Percentiles rank a stretch among this genome's conserved stretches.
These are phyloP conservation scores for Bos javanicus DNA, from an alignment of 2,113 vertebrate species.

Conservation along the genomic window DNA sequence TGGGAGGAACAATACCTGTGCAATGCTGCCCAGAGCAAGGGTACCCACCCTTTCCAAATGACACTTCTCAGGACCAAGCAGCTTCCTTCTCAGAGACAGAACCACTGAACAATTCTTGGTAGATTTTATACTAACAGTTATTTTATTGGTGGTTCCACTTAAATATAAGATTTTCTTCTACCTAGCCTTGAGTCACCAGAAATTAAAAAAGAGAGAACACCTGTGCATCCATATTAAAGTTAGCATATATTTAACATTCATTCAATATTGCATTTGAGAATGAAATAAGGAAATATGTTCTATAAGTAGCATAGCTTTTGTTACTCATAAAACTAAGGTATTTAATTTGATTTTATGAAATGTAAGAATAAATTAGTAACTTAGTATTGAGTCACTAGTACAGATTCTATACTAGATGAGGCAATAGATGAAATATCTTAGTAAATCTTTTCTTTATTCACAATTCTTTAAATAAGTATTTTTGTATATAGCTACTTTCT, in stretches of 20 bases:
- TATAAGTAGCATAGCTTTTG: background rate
- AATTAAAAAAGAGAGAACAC: constrained; percentile 20
- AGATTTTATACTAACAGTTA: background rate
- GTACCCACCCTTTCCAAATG: background rate
- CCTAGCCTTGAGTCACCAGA: background rate
- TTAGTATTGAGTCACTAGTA: constrained; percentile 26
- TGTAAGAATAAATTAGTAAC: constrained; percentile 45
- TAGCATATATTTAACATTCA: constrained; percentile 20
- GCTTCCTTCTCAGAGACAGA: background rate
- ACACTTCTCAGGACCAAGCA: background rate
- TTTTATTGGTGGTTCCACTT: background rate
- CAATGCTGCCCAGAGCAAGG: background rate
- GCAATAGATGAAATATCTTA: background rate
- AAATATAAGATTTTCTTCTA: background rate
- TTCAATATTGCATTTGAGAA: constrained; percentile 39
- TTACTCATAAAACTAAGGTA: constrained; percentile 32
- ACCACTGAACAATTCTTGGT: background rate
- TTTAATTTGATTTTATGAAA: constrained; percentile 60
- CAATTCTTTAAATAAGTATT: background rate
- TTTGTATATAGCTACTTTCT: background rate
- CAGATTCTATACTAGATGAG: background rate
- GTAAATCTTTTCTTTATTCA: background rate
- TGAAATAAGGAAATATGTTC: background rate
- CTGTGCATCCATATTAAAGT: constrained; percentile 9
- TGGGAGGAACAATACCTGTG: background rate